Conservation (phyloP, 2,113 vertebrate species). For the Hemicordylus capensis region DNA sequence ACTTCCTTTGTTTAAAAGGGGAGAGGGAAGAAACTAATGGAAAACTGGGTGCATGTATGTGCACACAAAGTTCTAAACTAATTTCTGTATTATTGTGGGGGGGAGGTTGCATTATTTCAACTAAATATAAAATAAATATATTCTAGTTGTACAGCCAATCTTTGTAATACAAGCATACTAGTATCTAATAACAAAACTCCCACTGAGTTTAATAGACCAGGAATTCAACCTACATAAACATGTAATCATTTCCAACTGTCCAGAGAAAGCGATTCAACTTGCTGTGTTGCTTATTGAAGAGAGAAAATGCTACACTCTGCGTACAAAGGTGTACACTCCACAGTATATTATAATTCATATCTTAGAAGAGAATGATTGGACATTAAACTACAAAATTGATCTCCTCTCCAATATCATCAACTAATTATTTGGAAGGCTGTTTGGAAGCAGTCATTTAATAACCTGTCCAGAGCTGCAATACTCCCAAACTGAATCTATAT, state of each 20-base stretch:
- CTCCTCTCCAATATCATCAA: background rate
- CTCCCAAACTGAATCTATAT: background rate
- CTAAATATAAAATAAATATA: constrained; percentile 27
- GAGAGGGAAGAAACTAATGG: background rate
- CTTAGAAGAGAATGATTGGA: background rate
- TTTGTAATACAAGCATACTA: background rate
- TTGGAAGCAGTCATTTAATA: background rate
- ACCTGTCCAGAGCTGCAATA: background rate
- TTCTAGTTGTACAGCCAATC: background rate
- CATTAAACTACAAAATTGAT: background rate
- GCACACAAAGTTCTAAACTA: too few species aligned
- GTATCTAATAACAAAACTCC: background rate
- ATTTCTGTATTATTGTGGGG: too few species aligned
- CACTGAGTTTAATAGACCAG: background rate
- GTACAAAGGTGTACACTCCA: background rate
- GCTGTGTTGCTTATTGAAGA: background rate
- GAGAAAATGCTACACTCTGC: background rate
- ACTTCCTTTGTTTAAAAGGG: constrained; percentile 14
- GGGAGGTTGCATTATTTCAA: background rate
- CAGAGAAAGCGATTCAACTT: background rate
- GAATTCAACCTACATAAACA: background rate
- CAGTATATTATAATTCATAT: background rate
- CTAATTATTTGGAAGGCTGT: background rate
- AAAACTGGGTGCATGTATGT: background rate
- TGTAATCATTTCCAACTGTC: background rate